Evolutionary conservation across 2,113 vertebrate species (phyloP).

Genomic region (Podiceps cristatus): DNA sequence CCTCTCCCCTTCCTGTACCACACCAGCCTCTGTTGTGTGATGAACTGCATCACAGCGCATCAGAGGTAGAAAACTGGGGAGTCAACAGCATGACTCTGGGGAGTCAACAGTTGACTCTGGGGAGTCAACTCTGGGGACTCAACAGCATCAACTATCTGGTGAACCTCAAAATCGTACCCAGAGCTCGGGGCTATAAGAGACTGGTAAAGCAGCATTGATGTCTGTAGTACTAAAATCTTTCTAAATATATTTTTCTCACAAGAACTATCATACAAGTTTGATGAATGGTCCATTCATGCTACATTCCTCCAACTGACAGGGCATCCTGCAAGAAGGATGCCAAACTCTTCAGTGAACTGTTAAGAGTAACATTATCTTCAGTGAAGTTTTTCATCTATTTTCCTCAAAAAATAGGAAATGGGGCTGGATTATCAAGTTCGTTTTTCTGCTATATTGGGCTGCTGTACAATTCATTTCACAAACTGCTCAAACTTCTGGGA

Average conservation of each 20-base stretch:
- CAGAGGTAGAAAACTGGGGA: not conserved
- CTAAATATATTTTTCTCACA: not conserved
- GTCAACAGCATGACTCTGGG: not conserved
- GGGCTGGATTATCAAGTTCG: not conserved
- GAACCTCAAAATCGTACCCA: not conserved
- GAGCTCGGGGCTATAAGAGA: not conserved
- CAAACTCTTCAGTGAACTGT: not conserved
- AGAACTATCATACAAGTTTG: not conserved
- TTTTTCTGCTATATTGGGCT: not conserved
- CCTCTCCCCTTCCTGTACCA: not conserved
- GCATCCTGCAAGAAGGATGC: not conserved
- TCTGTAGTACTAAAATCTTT: not conserved
- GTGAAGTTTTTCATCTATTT: not conserved
- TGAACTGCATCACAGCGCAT: fast-evolving
- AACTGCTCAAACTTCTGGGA: not conserved
- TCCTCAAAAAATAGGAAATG: not conserved
- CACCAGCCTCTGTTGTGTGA: not conserved
- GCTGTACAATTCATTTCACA: not conserved
- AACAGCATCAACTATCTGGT: not conserved
- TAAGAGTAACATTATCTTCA: not conserved
- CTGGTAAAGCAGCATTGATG: not conserved
- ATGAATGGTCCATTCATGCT: not conserved
- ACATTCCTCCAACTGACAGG: not conserved
- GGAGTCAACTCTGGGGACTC: not conserved
- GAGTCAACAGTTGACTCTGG: not conserved